Evolutionary conservation across 2,113 vertebrate species (phyloP).

Genomic region (Oenanthe oenanthe): DNA sequence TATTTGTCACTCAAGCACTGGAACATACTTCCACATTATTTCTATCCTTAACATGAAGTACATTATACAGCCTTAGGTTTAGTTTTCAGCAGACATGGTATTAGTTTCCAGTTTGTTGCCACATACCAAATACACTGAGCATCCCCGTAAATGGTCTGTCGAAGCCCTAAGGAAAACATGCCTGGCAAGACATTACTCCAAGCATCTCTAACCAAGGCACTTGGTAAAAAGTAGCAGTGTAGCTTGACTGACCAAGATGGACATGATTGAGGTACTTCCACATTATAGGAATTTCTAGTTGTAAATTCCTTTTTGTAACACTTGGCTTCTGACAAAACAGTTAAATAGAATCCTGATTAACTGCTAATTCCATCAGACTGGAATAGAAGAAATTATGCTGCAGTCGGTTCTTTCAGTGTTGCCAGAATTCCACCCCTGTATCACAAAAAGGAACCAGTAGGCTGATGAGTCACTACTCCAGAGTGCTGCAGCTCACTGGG

Average conservation of each 20-base stretch:
- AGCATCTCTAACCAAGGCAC: background rate
- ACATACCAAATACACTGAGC: background rate
- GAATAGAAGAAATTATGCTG: background rate
- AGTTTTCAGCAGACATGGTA: background rate
- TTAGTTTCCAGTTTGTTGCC: constrained; percentile 44
- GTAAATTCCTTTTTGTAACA: background rate
- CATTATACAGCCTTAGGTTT: constrained; percentile 48
- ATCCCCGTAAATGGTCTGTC: constrained; percentile 7
- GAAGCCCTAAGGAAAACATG: background rate
- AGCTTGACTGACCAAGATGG: background rate
- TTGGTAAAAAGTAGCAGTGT: background rate
- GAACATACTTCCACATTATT: constrained; percentile 42
- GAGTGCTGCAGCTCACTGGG: background rate
- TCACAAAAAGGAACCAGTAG: background rate
- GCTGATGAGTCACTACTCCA: background rate
- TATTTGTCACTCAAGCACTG: constrained; percentile 10
- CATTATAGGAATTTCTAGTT: background rate
- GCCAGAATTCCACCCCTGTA: background rate
- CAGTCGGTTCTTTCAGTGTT: background rate
- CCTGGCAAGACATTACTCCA: constrained; percentile 2
- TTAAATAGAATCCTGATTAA: background rate
- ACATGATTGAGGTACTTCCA: background rate
- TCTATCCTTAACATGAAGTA: background rate
- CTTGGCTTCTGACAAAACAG: background rate
- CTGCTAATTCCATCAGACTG: background rate